Conservation (phyloP, 2,113 vertebrate genomes). For the Axis porcinus region DNA sequence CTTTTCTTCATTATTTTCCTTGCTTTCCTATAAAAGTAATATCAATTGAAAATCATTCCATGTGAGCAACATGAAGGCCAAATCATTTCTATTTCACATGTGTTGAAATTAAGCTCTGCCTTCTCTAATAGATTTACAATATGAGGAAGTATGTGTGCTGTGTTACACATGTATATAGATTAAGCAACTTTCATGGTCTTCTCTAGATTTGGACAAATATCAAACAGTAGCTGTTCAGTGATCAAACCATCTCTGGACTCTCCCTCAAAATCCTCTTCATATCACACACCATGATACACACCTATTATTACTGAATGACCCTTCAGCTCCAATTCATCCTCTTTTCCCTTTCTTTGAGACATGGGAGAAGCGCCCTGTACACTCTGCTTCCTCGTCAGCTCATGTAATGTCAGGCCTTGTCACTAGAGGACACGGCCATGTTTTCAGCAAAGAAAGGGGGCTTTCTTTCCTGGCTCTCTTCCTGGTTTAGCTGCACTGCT, state of each 20-base stretch:
- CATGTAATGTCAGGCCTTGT: background rate
- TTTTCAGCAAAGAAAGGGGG: background rate
- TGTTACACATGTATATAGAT: background rate
- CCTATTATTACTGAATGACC: too few relatives aligned
- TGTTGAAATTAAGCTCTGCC: background rate
- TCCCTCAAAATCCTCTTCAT: background rate
- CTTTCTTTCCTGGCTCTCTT: background rate
- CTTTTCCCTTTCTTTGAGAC: background rate
- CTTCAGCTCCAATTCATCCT: background rate
- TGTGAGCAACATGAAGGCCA: background rate
- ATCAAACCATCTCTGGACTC: background rate
- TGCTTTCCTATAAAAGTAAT: background rate
- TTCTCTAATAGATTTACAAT: background rate
- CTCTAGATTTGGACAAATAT: background rate
- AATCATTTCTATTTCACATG: background rate
- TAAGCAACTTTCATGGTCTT: background rate
- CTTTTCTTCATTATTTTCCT: background rate
- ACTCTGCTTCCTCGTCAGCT: background rate
- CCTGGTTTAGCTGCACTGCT: background rate
- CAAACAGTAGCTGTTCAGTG: background rate
- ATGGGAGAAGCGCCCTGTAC: background rate
- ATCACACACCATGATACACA: background rate
- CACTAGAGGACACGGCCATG: background rate
- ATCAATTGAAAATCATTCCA: background rate
- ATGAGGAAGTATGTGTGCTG: background rate